Evolutionary conservation across 1,140 invertebrate genomes (phyloP), one percentile per base, ranked within the genome.

Genomic region (Hylaeus volcanicus): DNA sequence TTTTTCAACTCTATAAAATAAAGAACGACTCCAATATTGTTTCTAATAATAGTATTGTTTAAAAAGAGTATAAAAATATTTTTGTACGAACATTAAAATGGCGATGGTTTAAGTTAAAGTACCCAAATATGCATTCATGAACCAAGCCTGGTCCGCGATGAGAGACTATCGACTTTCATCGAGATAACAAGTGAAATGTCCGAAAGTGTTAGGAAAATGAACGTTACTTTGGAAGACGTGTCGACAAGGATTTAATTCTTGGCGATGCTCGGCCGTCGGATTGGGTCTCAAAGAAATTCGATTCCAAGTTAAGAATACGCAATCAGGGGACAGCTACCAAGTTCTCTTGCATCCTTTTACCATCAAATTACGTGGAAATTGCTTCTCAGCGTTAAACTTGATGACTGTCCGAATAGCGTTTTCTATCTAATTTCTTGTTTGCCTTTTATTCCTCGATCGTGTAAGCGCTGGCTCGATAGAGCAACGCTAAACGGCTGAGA

Each of bases 321-420:
- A 51, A 68, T 68, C 43, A 12, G 1, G 53, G 8, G 41, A 63
- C 51, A 26, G 69, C n/a, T 15, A 9, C 39, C 3, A 65, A 56
- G 26, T 56, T 58, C 41, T 15, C 15, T 79, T 26, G 77, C 77
- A 73, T 65, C 70, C 39, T 51, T 56, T 79, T 73, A 56, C 70
- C 77, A 55, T 65, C 60, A 56, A 79, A 79, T 79, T 74, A 74
- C 77, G 41, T 26, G 70, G 26, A 79, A 74, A 79, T 79, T 79
- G 58, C 77, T 73, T n/a, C 4, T 15, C 14, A 8, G 6, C n/a
- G 76, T 48, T 39, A 55, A 56, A 74, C 77, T 74, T 51, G 61
- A 73, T 73, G 60, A 56, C 76, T 79, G 41, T 41, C 56, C 60
- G 41, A 79, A 79, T 41, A 55, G 37, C 60, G 41, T 73, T 55